Base-by-base conservation (phyloP, 2,797 vertebrate genomes). In the Sorex maritimensis region DNA sequence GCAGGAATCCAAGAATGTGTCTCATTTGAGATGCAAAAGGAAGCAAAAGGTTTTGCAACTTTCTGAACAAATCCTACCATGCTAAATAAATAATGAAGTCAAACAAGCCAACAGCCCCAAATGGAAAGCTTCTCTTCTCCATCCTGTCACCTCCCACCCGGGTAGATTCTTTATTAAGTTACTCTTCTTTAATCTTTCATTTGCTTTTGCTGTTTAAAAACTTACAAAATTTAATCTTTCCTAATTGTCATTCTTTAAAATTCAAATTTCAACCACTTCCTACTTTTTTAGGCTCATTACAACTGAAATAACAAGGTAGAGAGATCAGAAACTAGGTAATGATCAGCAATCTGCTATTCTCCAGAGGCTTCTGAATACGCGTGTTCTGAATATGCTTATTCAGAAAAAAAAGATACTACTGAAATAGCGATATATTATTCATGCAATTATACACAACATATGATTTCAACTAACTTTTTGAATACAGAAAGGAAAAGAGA, bases 31-130 rank as follows among this genome's bases (percentile, higher is more conserved):
- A 91, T 38, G 80, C 52, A 61, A 61, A 81, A 95, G 94, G 83
- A 97, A 86, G 19, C 81, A 65, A 93, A 86, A 92, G 7, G 28
- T 94, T 79, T 44, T 44, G 41, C 41, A 44, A 44, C 41, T 44
- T 44, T 44, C 93, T 82, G 71, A 95, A 95, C 82, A 96, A 97
- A 96, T 80, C 93, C 94, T 97, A 95, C n/a, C 52, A 88, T 41
- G 65, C 69, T 95, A 96, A 97, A 96, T 96, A 97, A 97, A 88
- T 93, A 97, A 96, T 67, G 93, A 94, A 92, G 30, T 79, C 86
- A 83, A 91, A 85, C 84, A 96, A 96, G 96, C 72, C 88, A 94
- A 94, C 49, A 96, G 92, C 94, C 85, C 74, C 38, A 88, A 91
- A 94, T 1, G 71, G 78, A 92, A 90, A 92, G 81, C 93, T 93